Evolutionary conservation across 1,140 invertebrate genomes (phyloP), one percentile per base, ranked within the genome.

Genomic region (Drosophila asahinai): DNA sequence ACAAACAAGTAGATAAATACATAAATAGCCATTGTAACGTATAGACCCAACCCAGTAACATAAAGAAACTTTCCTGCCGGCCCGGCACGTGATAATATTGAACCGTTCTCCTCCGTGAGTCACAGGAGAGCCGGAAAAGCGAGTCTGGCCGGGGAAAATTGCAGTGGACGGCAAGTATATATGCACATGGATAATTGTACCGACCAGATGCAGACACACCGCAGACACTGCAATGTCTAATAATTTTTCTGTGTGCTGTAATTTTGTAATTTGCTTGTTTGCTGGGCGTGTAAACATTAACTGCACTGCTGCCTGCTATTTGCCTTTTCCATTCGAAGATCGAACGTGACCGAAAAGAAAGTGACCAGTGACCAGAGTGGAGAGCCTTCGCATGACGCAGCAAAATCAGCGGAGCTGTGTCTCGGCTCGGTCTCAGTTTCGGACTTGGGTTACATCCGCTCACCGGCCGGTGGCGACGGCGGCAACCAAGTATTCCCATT

Each of bases 221-320:
- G 73, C 77, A 87, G 84, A 87, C 54, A 40, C 19, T n/a, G 3
- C 36, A 57, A 11, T 73, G 77, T 62, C 71, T 90, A 81, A 89
- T 89, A 76, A 73, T 89, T 89, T 89, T 82, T 67, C 63, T 51
- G 33, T 59, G 71, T 78, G 75, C 55, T 40, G 64, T 77, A 78
- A 78, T 78, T 78, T 40, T 67, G 17, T 58, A 52, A 64, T 70
- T 78, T 77, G 58, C 58, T 52, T 55, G 36, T 42, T 63, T 30
- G 43, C 15, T 62, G 63, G 64, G 68, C 40, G 68, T 52, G 70
- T 22, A 38, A 33, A n/a, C 14, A 66, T 48, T 57, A 49, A 55
- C 42, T 77, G 71, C 71, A 75, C 19, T 52, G 52, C 47, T 49
- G 71, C 47, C 42, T 52, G 15, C 15, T 30, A 19, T 17, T 40